phyloP scores from a whole-genome alignment of 2,797 vertebrate genomes.

The Rhinichthys osculus region DNA sequence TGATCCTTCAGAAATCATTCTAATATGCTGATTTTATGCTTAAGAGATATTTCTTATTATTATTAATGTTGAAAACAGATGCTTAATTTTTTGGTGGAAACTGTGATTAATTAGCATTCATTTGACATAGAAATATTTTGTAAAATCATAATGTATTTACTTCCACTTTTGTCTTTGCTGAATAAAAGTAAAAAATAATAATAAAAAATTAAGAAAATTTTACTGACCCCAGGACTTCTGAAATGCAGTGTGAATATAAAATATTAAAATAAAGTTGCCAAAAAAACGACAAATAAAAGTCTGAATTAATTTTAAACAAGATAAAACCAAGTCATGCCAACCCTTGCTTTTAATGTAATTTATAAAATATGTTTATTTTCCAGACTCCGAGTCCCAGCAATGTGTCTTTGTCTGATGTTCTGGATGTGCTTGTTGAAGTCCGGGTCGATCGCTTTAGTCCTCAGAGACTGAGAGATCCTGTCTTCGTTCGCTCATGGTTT shows the following conservation, averaged over 20 bases:
- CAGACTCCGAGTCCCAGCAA: neutral
- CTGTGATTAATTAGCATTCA: no score
- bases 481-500: slow-evolving; percentile 21
- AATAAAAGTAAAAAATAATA: neutral
- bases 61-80: neutral
- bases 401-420: neutral
- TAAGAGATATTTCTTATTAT: no score
- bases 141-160: no score
- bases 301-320: no score
- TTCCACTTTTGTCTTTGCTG: neutral
- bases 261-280: no score
- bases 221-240: neutral
- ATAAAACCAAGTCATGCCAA: neutral
- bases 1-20: no score
- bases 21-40: no score
- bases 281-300: no score
- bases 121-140: no score
- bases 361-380: neutral
- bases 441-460: slow-evolving; percentile 36
- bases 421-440: slow-evolving; percentile 23
- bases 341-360: neutral
- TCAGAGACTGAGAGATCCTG: slow-evolving; percentile 33
- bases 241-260: neutral
- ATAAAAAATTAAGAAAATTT: neutral
- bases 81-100: no score